Percentiles rank a stretch among this genome's conserved stretches.
Conservation (phyloP, 1,140 invertebrate genomes). For the Dreissena rostriformis region DNA sequence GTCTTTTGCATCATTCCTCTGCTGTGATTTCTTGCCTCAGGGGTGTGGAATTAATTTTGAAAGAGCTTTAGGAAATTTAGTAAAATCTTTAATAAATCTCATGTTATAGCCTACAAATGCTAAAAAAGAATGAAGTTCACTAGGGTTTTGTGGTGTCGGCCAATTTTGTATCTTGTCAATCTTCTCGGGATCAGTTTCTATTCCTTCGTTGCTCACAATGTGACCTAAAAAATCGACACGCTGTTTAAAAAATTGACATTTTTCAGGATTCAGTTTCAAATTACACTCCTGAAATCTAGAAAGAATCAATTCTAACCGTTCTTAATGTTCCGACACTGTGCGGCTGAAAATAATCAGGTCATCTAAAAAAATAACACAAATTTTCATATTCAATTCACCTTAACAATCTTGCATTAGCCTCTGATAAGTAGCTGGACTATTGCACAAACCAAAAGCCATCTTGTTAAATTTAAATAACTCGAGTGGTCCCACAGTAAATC, state of each 20-base stretch:
- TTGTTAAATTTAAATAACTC: constrained; percentile 13
- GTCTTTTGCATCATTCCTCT: not conserved
- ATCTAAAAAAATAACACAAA: constrained; percentile 63
- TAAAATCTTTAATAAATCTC: constrained; percentile 74
- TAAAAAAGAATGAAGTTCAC: constrained; percentile 80
- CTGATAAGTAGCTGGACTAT: constrained; percentile 82
- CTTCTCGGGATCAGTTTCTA: constrained; percentile 79
- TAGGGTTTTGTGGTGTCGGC: constrained; percentile 63
- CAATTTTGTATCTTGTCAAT: constrained; percentile 72
- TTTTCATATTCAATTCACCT: not conserved
- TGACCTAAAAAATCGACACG: constrained; percentile 61
- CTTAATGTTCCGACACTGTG: constrained; percentile 51
- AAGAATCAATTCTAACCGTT: constrained; percentile 64
- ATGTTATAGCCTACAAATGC: constrained; percentile 80
- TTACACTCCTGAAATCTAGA: constrained; percentile 44
- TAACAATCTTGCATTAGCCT: constrained; percentile 81
- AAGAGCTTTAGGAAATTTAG: constrained; percentile 76
- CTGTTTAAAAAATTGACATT: constrained; percentile 79
- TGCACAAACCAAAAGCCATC: constrained; percentile 79
- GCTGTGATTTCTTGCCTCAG: not conserved
- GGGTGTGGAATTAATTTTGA: constrained; percentile 44
- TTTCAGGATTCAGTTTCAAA: constrained; percentile 60
- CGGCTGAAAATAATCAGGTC: constrained; percentile 62
- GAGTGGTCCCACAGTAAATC: not conserved
- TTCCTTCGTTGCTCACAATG: constrained; percentile 47